phyloP scores from a whole-genome alignment of 2,888 invertebrate species.

The Tenodera sinensis region DNA sequence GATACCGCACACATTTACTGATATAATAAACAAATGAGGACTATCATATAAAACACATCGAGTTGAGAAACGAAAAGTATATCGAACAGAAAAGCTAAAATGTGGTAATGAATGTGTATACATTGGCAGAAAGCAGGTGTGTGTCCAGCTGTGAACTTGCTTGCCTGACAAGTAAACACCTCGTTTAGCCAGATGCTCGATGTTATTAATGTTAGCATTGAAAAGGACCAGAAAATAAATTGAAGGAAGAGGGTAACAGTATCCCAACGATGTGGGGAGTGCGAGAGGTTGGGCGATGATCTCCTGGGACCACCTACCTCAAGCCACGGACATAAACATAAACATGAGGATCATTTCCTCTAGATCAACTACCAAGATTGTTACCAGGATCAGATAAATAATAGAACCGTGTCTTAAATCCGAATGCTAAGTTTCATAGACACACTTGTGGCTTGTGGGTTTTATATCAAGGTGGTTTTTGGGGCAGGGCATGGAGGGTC shows the following conservation, averaged over 20 bases:
- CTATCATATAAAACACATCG: too few relatives aligned
- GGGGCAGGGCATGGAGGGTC: not conserved
- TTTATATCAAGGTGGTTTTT: not conserved
- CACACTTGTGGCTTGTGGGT: not conserved
- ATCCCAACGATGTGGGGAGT: not conserved
- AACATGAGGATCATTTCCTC: not conserved
- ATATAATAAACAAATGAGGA: too few relatives aligned
- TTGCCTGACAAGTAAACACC: not conserved
- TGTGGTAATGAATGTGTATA: not conserved
- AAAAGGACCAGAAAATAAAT: not conserved
- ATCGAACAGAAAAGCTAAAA: too few relatives aligned
- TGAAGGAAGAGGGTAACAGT: not conserved
- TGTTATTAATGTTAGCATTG: not conserved
- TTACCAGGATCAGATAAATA: not conserved
- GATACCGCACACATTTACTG: too few relatives aligned
- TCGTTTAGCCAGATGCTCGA: not conserved
- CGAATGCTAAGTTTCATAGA: not conserved
- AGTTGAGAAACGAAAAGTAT: too few relatives aligned
- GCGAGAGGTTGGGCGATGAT: not conserved
- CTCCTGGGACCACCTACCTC: not conserved
- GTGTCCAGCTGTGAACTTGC: not conserved
- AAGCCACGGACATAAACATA: not conserved
- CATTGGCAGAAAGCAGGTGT: not conserved
- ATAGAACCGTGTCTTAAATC: not conserved
- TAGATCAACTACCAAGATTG: not conserved